Conservation (phyloP, 2,888 invertebrate genomes). For the Tanytarsus gracilentus region DNA sequence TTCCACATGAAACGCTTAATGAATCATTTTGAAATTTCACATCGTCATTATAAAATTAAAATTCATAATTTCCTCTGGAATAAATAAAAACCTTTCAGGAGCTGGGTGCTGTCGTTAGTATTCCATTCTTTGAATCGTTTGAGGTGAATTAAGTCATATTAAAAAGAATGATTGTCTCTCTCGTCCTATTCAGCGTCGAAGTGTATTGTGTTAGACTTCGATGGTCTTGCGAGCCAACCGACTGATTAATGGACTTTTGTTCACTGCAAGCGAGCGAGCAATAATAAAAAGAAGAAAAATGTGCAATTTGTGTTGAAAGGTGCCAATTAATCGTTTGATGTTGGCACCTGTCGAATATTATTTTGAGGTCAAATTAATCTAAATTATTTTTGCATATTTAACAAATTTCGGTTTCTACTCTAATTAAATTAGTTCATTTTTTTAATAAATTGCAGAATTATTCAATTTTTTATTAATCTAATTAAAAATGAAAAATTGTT, state of each 20-base stretch:
- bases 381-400: too few relatives aligned
- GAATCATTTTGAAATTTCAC: slow-evolving; percentile 8
- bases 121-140: background rate
- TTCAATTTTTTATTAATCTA: too few relatives aligned
- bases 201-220: background rate
- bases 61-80: background rate
- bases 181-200: slow-evolving; percentile 4
- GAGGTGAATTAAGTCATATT: slow-evolving; percentile 17
- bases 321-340: slow-evolving; percentile 4
- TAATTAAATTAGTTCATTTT: too few relatives aligned
- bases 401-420: too few relatives aligned
- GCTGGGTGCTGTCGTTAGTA: background rate
- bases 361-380: background rate
- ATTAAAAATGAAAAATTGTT: slow-evolving; percentile 17
- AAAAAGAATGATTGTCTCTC: slow-evolving; percentile 14
- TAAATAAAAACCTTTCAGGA: background rate
- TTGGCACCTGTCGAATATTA: background rate
- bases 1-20: slow-evolving; percentile 4
- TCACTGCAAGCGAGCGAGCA: too few relatives aligned
- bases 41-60: background rate
- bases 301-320: slow-evolving; percentile 24
- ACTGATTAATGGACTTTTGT: slow-evolving; percentile 15
- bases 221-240: background rate
- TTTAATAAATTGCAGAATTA: too few relatives aligned
- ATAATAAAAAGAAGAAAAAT: background rate